Evolutionary conservation across 2,113 vertebrate species (phyloP), one percentile per base, ranked within the genome.

Genomic region (Tricholaema leucomelas): DNA sequence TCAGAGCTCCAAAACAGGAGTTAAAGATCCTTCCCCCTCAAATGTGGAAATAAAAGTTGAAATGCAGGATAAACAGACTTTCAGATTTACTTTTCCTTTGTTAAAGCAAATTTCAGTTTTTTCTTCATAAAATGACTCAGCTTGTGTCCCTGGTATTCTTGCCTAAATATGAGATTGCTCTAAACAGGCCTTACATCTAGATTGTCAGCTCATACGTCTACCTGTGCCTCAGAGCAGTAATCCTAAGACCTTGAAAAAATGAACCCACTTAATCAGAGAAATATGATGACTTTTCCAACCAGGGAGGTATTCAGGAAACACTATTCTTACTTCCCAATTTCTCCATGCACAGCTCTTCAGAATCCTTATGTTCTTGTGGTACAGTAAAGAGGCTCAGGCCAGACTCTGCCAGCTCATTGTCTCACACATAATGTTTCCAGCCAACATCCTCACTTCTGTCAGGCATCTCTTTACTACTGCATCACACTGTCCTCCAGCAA

Each of bases 401-500:
- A 92, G 89, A 44, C 70, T 65, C 11, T 35, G 78, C 78, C 71
- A 92, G 59, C 74, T 89, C 46, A 87, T 52, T 87, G 94, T 91
- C 84, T 96, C 74, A 52, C 80, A 71, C 25, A 46, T 80, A 91
- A 77, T 75, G 30, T 48, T 50, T 91, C 76, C 31, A 90, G 80
- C 86, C 81, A 90, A 92, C 74, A 81, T 36, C 74, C 66, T 78
- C 25, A 44, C 44, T 95, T 72, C n/a, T 88, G 81, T 76, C 59
- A 58, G 75, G 66, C 30, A 81, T 84, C 70, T 65, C 66, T 86
- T 69, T 66, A 33, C 31, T 81, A 12, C 65, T 93, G 88, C 93
- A 86, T 91, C 92, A 84, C 48, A 55, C 21, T 48, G 16, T 88
- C 55, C 93, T 86, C 74, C 86, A 90, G 77, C 86, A 93, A 90